A percentile compares a stretch with the other conserved stretches of the same genome.
Evolutionary conservation across 2,888 invertebrate species (phyloP).

Genomic region (Adela reaumurella): DNA sequence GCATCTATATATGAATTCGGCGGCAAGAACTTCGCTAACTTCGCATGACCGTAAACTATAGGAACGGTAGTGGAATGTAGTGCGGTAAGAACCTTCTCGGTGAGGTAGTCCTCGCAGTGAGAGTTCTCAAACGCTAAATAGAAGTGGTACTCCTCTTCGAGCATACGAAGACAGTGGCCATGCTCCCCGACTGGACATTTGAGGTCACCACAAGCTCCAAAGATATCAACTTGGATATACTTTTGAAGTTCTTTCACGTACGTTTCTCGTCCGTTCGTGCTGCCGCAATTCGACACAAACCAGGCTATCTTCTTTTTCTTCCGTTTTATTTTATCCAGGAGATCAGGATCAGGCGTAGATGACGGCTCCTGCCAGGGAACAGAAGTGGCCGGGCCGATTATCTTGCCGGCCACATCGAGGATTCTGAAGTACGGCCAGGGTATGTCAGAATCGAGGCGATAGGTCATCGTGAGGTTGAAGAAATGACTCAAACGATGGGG

Average conservation of each 20-base stretch:
- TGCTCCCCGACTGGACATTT: slow-evolving; percentile 18
- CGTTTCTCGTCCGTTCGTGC: slow-evolving; percentile 34
- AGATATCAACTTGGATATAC: slow-evolving; percentile 59
- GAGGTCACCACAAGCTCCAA: slow-evolving; percentile 56
- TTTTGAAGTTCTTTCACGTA: slow-evolving; percentile 45
- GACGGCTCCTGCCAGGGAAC: slow-evolving; percentile 18
- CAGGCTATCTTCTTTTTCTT: slow-evolving; percentile 52
- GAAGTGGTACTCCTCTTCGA: slow-evolving; percentile 60
- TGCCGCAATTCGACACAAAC: slow-evolving; percentile 54
- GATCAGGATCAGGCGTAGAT: background rate
- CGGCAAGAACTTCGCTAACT: slow-evolving; percentile 43
- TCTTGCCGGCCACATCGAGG: slow-evolving; percentile 18
- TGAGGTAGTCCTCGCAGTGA: slow-evolving; percentile 65
- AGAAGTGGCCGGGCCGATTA: slow-evolving; percentile 19
- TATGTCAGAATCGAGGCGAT: slow-evolving; percentile 49
- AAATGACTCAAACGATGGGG: slow-evolving; percentile 25
- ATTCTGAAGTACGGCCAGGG: slow-evolving; percentile 34
- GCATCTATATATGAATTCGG: slow-evolving; percentile 62
- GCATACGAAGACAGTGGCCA: slow-evolving; percentile 25
- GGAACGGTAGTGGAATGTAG: slow-evolving; percentile 45
- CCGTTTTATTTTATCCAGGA: slow-evolving; percentile 2
- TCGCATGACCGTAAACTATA: slow-evolving; percentile 51
- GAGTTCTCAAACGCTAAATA: slow-evolving; percentile 68
- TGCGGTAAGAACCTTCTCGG: slow-evolving; percentile 58
- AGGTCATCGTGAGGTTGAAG: slow-evolving; percentile 58